Evolutionary conservation across 2,888 invertebrate genomes (phyloP).

Genomic region (Allolobophora icterica): DNA sequence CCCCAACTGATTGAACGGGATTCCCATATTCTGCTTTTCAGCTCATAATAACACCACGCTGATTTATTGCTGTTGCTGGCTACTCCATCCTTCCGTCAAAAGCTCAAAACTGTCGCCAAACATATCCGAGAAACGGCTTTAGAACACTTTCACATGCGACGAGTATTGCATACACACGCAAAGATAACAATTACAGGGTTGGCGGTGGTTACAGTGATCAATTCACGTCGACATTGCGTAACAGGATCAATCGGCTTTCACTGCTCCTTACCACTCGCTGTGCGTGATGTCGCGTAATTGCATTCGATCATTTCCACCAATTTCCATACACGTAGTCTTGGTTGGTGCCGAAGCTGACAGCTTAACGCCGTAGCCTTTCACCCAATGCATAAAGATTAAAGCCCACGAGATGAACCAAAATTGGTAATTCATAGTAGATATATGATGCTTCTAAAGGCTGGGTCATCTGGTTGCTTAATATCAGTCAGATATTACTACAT

Average conservation of each 20-base stretch:
- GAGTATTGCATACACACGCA: conserved; percentile 11
- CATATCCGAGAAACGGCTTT: not conserved
- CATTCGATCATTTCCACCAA: not conserved
- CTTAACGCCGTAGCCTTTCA: not conserved
- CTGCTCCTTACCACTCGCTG: not conserved
- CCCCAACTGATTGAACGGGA: not conserved
- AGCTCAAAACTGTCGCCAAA: conserved; percentile 8
- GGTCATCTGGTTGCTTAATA: not conserved
- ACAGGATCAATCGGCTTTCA: not conserved
- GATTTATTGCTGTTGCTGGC: conserved; percentile 1
- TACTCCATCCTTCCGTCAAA: not conserved
- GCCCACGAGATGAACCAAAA: not conserved
- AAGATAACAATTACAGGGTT: not conserved
- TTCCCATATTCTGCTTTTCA: not conserved
- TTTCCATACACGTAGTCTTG: not conserved
- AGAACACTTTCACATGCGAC: not conserved
- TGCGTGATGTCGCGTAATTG: conserved; percentile 17
- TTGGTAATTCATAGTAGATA: not conserved
- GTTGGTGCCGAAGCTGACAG: not conserved
- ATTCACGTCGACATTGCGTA: conserved; percentile 17
- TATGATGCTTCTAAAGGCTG: not conserved
- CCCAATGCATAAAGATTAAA: conserved; percentile 6
- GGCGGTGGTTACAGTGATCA: not conserved
- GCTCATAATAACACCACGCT: not conserved
- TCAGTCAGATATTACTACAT: not conserved